These are phyloP conservation scores for Rostratula benghalensis DNA, from an alignment of 2,113 vertebrate genomes.

Conservation along the genomic window DNA sequence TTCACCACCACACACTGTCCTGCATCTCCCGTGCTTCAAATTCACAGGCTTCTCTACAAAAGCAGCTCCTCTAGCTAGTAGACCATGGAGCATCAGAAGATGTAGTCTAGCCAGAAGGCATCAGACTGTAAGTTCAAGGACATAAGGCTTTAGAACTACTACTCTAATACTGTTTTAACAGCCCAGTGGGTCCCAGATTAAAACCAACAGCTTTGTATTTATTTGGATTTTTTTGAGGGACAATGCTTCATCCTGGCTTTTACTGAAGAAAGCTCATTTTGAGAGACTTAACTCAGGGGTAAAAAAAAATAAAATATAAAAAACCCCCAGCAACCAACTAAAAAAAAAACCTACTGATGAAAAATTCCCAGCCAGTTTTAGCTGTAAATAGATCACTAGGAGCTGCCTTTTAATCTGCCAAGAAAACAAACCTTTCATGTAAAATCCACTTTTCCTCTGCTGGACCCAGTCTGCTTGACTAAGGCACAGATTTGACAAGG, in stretches of 20 bases:
- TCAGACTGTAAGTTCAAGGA: neutral
- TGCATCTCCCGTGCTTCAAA: neutral
- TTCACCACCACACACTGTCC: neutral
- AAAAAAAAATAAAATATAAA: neutral
- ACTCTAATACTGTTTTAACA: neutral
- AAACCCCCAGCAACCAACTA: no score
- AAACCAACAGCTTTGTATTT: neutral
- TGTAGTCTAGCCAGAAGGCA: neutral
- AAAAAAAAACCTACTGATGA: neutral
- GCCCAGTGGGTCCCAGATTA: neutral
- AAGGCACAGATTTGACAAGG: neutral
- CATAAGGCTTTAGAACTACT: neutral
- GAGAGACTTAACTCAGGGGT: neutral
- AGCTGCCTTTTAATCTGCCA: neutral
- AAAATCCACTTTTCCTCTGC: neutral
- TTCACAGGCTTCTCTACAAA: rapidly evolving
- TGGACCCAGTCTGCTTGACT: neutral
- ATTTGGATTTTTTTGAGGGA: neutral
- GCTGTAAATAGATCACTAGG: neutral
- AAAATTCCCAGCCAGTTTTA: neutral
- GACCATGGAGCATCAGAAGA: neutral
- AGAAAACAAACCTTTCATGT: neutral
- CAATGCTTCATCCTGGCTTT: neutral
- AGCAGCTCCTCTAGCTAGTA: neutral
- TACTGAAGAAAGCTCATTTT: neutral